Percentiles rank a stretch among this genome's conserved stretches.
Conservation (phyloP, 2,113 vertebrate genomes). For the Rousettus leschenaultii region DNA sequence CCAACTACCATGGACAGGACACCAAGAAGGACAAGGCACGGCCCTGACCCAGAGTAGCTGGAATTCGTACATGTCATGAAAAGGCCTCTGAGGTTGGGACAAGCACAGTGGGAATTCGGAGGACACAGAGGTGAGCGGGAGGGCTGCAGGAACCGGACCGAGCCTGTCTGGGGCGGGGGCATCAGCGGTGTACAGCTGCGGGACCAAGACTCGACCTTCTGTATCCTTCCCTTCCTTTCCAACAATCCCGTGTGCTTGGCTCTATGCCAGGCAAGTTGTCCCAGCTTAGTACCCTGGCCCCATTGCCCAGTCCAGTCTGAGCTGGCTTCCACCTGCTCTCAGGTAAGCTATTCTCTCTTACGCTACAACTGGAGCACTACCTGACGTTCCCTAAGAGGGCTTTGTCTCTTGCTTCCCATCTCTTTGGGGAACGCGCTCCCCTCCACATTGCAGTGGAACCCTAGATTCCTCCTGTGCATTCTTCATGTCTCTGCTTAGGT, state of each 20-base stretch:
- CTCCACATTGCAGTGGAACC: not conserved
- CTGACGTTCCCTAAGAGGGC: too few relatives aligned
- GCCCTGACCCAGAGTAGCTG: not conserved
- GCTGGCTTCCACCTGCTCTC: not conserved
- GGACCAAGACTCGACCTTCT: not conserved
- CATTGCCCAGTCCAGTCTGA: not conserved
- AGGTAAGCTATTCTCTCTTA: not conserved
- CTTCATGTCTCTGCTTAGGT: not conserved
- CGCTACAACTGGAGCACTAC: not conserved
- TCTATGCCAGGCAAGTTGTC: rapidly evolving
- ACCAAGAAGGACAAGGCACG: not conserved
- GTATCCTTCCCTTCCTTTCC: too few relatives aligned
- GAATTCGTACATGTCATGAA: not conserved
- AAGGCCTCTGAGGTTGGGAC: not conserved
- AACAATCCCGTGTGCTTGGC: not conserved
- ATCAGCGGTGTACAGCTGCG: not conserved
- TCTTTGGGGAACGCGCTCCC: not conserved
- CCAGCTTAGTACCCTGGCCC: not conserved
- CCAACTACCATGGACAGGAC: not conserved
- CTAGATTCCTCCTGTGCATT: not conserved
- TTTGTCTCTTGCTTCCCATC: not conserved
- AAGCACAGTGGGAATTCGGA: not conserved
- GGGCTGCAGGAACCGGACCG: too few relatives aligned
- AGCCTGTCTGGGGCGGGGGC: not conserved
- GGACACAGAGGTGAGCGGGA: rapidly evolving